Evolutionary conservation across 2,888 invertebrate genomes (phyloP), one percentile per base, ranked within the genome.

Genomic region (Apotomis capreana): DNA sequence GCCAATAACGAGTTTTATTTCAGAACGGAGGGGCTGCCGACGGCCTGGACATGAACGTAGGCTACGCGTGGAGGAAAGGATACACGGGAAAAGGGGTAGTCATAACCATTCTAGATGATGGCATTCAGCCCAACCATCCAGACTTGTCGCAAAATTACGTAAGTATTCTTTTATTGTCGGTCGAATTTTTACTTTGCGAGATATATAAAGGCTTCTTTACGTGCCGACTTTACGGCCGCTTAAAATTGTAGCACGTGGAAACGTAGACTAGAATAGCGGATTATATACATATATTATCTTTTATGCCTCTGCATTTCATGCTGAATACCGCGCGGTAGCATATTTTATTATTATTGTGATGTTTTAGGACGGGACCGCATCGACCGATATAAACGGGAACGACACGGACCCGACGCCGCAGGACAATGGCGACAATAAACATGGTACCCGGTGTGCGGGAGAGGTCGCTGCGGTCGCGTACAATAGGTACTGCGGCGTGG

Each of bases 361-460:
- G 77, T 89, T 88, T 73, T 90, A 98, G 97, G 99, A 99, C 93
- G 97, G 97, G 52, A 94, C 95, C 78, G 99, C 99, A 72, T 99
- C 99, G 82, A 97, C 97, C 63, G 99, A 99, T 91, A 98, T 99
- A 88, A 99, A 99, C 88, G 98, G 97, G 82, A 97, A 98, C 89
- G 99, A 99, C 89, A 96, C 96, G 80, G 99, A 99, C 93, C 99
- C 99, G 55, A 98, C 98, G 94, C 99, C 99, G 13, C 96, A 98
- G 89, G 98, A 99, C 94, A 98, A 99, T 92, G 98, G 98, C 52
- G 99, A 99, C 92, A 99, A 99, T 94, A 99, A 99, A 94, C 99
- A 99, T 88, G 99, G 99, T 60, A 99, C 99, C 75, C 94, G 99
- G 79, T 99, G 99, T 89, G 99, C 99, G 37, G 99, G 99, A 40